Conservation (phyloP, 2,113 vertebrate species). For the Eleginops maclovinus region DNA sequence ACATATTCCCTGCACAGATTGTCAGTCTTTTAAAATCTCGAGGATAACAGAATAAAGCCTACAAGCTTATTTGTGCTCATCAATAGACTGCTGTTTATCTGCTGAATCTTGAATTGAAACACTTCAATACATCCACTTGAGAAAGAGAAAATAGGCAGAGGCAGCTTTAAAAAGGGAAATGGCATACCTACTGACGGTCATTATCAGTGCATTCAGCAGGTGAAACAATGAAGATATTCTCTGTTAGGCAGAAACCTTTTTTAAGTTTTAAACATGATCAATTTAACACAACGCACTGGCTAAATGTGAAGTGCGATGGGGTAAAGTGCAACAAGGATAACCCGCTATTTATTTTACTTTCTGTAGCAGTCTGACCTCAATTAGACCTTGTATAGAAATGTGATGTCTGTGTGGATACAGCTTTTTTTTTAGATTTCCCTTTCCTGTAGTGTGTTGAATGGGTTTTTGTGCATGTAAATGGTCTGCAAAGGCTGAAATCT, state of each 20-base stretch:
- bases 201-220: constrained; percentile 1
- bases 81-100: background rate
- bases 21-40: constrained; percentile 5
- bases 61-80: constrained; percentile 7
- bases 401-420: background rate
- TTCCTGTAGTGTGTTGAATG: no score
- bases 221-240: constrained; percentile 20
- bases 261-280: constrained; percentile 11
- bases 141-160: constrained; percentile 9
- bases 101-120: background rate
- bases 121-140: background rate
- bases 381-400: constrained; percentile 21
- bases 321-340: constrained; percentile 3
- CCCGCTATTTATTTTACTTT: constrained; percentile 15
- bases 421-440: no score
- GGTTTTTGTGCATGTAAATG: no score
- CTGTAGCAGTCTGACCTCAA: constrained; percentile 12
- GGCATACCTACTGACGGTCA: background rate
- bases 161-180: constrained; percentile 10
- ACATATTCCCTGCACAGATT: background rate
- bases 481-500: no score
- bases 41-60: constrained; percentile 14
- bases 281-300: background rate
- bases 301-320: constrained; percentile 4
- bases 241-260: background rate